Base-by-base conservation (phyloP, 2,797 vertebrate species). In the Chrysocyon brachyurus region DNA sequence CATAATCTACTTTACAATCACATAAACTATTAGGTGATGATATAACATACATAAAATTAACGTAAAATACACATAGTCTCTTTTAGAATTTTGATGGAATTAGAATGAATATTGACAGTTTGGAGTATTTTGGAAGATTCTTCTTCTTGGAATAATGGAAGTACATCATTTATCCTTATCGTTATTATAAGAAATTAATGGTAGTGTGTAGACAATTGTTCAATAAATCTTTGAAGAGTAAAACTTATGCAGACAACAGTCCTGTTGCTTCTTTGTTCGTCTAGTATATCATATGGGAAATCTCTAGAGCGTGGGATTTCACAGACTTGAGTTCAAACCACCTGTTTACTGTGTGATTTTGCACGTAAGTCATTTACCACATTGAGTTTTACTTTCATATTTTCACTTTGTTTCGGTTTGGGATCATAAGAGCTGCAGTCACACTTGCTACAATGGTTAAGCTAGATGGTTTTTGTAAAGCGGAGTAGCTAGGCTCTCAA, bases 371-470 rank as follows among this genome's bases (percentile, higher is more conserved):
- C 92, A 33, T 40, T 95, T 70, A 81, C 46, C 22, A 90, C 36
- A 22, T 26, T 21, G 63, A 77, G 40, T 85, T 57, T 93, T 73
- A 56, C n/a, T 70, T 81, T 36, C 46, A 66, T 93, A 73, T 57
- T 72, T 91, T 24, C 31, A 11, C 64, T 95, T 86, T 90, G 33
- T 83, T 92, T 90, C 46, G 75, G 33, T 96, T 94, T 73, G 49
- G 54, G 54, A 68, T 89, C 54, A n/a, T 54, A 90, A n/a, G 36
- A 92, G 16, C 82, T 81, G 5, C 22, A 52, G 24, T 52, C 21
- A 79, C 14, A 5, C 26, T 89, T 89, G 12, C 64, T 61, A 8
- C 28, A 14, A 79, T 33, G 33, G 85, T 49, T 82, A 82, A 77
- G n/a, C 84, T 81, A 88, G 49, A 36, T 90, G 63, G 5, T 83